phyloP scores from a whole-genome alignment of 2,888 invertebrate genomes.

The Hartigia nigra region DNA sequence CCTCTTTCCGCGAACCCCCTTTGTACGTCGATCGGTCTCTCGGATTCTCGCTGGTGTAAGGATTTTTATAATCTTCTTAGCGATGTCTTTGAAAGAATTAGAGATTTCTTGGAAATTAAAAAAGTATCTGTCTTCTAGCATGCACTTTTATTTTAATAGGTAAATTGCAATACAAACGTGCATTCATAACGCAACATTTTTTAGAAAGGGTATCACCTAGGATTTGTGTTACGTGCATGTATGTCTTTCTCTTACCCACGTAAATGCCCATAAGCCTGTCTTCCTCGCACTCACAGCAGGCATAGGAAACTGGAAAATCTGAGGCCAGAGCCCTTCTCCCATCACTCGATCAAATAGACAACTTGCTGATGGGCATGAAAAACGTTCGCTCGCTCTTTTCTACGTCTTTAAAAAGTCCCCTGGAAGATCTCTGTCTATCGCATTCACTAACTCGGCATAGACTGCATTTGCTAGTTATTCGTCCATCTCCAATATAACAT shows the following conservation, averaged over 20 bases:
- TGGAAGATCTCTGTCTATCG: not conserved
- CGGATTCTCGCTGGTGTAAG: not conserved
- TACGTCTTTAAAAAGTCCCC: not conserved
- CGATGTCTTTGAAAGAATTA: not conserved
- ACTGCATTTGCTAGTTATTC: not conserved
- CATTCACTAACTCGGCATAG: not conserved
- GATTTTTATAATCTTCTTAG: not conserved
- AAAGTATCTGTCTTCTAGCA: not conserved
- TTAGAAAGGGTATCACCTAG: not conserved
- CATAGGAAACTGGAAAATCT: not conserved
- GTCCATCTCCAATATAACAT: conserved; percentile 48
- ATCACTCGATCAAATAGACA: not conserved
- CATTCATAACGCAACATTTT: not conserved
- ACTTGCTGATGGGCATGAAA: not conserved
- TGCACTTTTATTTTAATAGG: not conserved
- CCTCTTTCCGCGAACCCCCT: conserved; percentile 33
- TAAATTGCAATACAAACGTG: not conserved
- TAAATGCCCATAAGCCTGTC: not conserved
- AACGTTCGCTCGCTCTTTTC: not conserved
- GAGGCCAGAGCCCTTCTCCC: not conserved
- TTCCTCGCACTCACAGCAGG: not conserved
- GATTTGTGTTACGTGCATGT: not conserved
- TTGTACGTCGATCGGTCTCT: conserved; percentile 38
- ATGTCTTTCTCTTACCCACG: not conserved
- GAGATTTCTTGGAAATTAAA: not conserved